Evolutionary conservation across 1,140 invertebrate species (phyloP).

Genomic region (Anoplophora glabripennis): DNA sequence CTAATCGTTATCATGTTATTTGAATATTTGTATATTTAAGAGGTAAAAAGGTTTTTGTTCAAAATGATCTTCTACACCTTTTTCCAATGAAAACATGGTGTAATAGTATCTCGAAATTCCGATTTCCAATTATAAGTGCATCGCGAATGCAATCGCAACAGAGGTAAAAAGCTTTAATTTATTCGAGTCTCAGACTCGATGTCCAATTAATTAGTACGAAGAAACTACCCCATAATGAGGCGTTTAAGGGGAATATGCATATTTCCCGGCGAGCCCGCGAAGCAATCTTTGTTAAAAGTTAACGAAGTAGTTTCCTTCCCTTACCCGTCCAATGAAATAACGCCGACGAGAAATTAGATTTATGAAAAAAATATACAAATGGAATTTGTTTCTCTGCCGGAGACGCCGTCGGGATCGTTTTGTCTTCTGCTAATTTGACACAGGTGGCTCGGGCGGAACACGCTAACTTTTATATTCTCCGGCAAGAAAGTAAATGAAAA

Average conservation of each 20-base stretch:
- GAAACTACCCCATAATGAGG: background rate
- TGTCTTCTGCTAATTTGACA: conserved; percentile 40
- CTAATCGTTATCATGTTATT: no score
- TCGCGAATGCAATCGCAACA: no score
- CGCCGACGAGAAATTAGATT: conserved; percentile 31
- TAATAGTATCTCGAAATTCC: no score
- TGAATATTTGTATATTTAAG: no score
- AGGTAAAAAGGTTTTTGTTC: no score
- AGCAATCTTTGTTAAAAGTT: conserved; percentile 6
- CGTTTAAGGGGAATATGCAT: conserved; percentile 19
- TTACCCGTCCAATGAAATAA: conserved; percentile 24
- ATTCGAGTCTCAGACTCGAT: no score
- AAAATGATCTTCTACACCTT: no score
- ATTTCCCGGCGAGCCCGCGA: conserved; percentile 13
- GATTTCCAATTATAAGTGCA: no score
- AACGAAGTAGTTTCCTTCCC: conserved; percentile 24
- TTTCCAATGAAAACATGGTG: no score
- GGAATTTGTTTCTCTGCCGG: conserved; percentile 29
- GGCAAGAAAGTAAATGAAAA: conserved; percentile 25
- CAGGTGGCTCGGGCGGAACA: conserved; percentile 33
- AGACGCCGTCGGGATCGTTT: conserved; percentile 35
- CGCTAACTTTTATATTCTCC: conserved; percentile 21
- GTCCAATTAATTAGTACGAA: no score
- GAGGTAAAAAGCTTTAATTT: no score
- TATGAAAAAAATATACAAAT: conserved; percentile 32